Evolutionary conservation across 1,140 invertebrate species (phyloP), one percentile per base, ranked within the genome.

Genomic region (Listronotus oregonensis): DNA sequence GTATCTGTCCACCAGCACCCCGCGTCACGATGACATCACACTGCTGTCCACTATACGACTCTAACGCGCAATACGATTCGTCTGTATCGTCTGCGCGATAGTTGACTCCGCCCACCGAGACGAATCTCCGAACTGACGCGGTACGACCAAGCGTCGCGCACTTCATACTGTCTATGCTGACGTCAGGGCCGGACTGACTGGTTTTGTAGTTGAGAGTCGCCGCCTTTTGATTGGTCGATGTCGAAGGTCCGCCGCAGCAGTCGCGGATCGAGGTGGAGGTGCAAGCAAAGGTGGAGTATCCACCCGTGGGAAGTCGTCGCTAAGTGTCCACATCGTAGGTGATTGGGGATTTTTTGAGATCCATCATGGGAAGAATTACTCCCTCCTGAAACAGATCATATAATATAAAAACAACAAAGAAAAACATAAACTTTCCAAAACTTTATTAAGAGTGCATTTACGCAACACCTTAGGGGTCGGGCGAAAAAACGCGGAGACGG

Each of bases 341-440:
- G 37, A 82, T 73, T 3, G 82, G 78, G n/a, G 82, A 81, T 72
- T 83, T 84, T 67, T 82, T 80, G 62, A 83, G 69, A 62, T 85
- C 84, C 62, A 83, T 80, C 79, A 85, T 82, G 42, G 83, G 83
- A 40, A 85, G 73, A 34, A 84, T 78, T 1, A 83, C 82, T 21
- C 84, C 82, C 62, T 84, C 82, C 80, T 84, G 74, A 12, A 68
- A 75, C n/a, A n/a, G n/a, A n/a, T n/a, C n/a, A n/a, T n/a, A n/a
- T n/a, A n/a, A n/a, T n/a, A n/a, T n/a, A n/a, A n/a, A n/a, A n/a
- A n/a, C n/a, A n/a, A n/a, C n/a, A n/a, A n/a, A n/a, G n/a, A n/a
- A n/a, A n/a, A n/a, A n/a, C n/a, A n/a, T n/a, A n/a, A n/a, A n/a
- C n/a, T n/a, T n/a, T n/a, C n/a, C n/a, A n/a, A n/a, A n/a, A n/a